Conservation (phyloP, 1,140 invertebrate species). For the Campoletis sonorensis region DNA sequence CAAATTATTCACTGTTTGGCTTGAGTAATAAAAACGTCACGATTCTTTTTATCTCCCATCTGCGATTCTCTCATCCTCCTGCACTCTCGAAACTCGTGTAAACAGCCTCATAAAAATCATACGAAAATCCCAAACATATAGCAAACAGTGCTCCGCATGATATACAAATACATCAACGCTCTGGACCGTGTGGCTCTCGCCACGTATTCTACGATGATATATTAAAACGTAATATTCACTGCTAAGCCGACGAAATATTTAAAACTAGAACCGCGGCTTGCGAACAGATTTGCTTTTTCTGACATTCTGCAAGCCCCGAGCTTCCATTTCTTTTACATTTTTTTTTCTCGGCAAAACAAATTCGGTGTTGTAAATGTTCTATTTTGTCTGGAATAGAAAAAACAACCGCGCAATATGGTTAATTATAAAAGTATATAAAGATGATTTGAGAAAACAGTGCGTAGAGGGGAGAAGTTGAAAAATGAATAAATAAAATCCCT, state of each 20-base stretch:
- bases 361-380: background rate
- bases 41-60: background rate
- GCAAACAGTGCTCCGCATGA: background rate
- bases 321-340: background rate
- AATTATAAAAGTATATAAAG: too few species aligned
- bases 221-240: conserved; percentile 4
- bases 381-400: too few species aligned
- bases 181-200: background rate
- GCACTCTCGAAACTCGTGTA: background rate
- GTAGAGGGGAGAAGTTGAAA: too few species aligned
- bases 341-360: background rate
- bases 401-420: too few species aligned
- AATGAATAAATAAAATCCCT: too few species aligned
- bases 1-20: background rate
- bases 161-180: conserved; percentile 1
- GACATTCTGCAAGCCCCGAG: background rate
- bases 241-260: conserved; percentile 15
- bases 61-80: background rate
- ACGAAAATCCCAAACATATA: conserved; percentile 16
- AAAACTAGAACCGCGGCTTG: background rate
- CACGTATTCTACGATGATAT: background rate
- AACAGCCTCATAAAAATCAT: conserved; percentile 8
- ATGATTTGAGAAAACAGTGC: too few species aligned
- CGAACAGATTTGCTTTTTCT: conserved; percentile 22
- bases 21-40: conserved; percentile 4